These are phyloP conservation scores for Myiothlypis coronata DNA, from an alignment of 2,797 vertebrate species.

Conservation along the genomic window DNA sequence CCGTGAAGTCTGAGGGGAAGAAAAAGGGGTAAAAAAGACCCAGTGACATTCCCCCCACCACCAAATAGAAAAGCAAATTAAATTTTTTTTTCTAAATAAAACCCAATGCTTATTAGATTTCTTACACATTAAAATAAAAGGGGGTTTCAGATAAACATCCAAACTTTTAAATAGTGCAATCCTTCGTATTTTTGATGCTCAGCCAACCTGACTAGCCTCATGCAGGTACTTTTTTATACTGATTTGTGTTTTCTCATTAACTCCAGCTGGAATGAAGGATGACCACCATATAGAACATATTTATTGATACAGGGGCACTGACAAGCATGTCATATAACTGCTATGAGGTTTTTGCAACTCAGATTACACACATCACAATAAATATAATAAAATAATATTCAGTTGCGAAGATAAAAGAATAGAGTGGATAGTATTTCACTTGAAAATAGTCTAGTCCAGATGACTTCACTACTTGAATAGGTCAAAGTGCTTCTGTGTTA, in stretches of 20 bases:
- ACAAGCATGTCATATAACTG: not conserved
- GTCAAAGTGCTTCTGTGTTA: not conserved
- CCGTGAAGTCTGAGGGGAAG: not conserved
- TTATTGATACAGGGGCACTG: not conserved
- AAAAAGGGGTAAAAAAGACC: not conserved
- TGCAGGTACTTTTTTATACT: not conserved
- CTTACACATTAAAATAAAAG: not conserved
- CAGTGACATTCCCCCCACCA: not conserved
- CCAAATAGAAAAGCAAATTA: accelerated
- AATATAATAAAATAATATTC: not conserved
- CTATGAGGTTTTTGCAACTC: not conserved
- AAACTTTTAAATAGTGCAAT: not conserved
- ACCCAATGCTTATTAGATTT: not conserved
- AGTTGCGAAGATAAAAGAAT: not conserved
- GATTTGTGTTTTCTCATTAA: not conserved
- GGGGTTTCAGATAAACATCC: not conserved
- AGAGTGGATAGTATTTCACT: not conserved
- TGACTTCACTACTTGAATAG: not conserved
- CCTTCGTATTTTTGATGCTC: not conserved
- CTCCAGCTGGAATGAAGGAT: not conserved
- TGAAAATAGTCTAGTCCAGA: not conserved
- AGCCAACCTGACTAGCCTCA: not conserved
- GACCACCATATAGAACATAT: not conserved
- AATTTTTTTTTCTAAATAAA: not conserved
- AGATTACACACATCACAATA: not conserved